Evolutionary conservation across 1,140 invertebrate species (phyloP).

Genomic region (Ceratina calcarata): DNA sequence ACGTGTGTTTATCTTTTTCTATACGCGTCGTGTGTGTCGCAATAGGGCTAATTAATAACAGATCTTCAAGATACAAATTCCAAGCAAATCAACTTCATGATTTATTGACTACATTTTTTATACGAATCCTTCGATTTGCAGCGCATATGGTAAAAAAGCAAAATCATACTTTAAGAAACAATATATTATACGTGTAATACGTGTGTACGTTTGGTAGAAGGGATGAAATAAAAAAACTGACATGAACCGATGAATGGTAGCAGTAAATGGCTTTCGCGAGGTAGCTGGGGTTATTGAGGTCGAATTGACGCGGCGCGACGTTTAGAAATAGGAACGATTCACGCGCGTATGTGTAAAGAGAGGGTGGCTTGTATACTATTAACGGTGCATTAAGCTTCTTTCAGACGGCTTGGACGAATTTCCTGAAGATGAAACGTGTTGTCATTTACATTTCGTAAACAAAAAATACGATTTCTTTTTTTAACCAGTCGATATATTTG

Average conservation of each 20-base stretch:
- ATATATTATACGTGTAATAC: too few relatives aligned
- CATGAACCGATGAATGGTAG: conserved; percentile 1
- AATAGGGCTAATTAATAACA: neutral
- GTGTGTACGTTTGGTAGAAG: too few relatives aligned
- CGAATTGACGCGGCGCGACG: conserved; percentile 21
- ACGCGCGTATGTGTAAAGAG: neutral
- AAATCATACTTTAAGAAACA: too few relatives aligned
- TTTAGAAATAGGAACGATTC: conserved; percentile 38
- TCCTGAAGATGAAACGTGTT: neutral
- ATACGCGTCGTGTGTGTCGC: neutral
- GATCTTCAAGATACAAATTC: too few relatives aligned
- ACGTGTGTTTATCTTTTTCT: neutral
- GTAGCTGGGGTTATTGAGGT: conserved; percentile 31
- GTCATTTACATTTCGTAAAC: too few relatives aligned
- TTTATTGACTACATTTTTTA: too few relatives aligned
- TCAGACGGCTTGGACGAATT: conserved; percentile 1
- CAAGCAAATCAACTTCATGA: too few relatives aligned
- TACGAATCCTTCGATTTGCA: neutral
- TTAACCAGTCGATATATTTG: too few relatives aligned
- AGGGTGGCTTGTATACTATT: neutral
- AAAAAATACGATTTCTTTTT: too few relatives aligned
- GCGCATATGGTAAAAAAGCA: too few relatives aligned
- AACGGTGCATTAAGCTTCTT: neutral
- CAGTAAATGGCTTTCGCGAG: conserved; percentile 12
- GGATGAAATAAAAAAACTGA: neutral